These are phyloP conservation scores for Diadumene lineata DNA, from an alignment of 92 coral and sea anemone genomes.

Conservation along the genomic window DNA sequence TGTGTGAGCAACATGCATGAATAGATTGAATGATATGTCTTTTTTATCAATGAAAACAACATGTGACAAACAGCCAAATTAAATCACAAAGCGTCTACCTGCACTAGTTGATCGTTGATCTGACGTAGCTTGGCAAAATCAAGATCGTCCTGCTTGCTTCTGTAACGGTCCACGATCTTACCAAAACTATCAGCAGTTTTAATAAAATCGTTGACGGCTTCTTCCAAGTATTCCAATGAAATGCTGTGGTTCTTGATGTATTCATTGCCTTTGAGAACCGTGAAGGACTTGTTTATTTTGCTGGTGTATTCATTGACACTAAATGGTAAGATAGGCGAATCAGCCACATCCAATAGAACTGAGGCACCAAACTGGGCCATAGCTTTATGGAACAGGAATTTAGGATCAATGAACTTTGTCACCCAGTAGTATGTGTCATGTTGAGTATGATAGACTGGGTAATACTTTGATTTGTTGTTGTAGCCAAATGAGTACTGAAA, in stretches of 20 bases:
- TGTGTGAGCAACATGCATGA: too few species aligned
- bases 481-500: slow-evolving; percentile 54
- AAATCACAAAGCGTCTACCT: slow-evolving; percentile 25
- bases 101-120: slow-evolving; percentile 81
- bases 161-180: slow-evolving; percentile 3
- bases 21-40: too few species aligned
- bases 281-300: slow-evolving; percentile 54
- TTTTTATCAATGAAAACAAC: too few species aligned
- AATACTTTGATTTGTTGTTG: slow-evolving; percentile 44
- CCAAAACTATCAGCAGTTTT: slow-evolving; percentile 5
- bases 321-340: slow-evolving; percentile 70
- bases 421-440: slow-evolving; percentile 90
- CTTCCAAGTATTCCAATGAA: slow-evolving; percentile 30
- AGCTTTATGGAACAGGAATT: slow-evolving; percentile 68
- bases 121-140: slow-evolving; percentile 68
- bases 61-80: neutral
- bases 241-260: slow-evolving; percentile 26
- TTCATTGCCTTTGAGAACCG: slow-evolving; percentile 25
- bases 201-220: slow-evolving; percentile 30
- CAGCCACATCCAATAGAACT: slow-evolving; percentile 62
- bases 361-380: slow-evolving; percentile 63
- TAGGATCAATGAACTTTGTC: slow-evolving; percentile 74
- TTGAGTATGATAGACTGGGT: slow-evolving; percentile 94
- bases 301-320: slow-evolving; percentile 44
- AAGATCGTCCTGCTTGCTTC: slow-evolving; percentile 37